A percentile compares a stretch with the other conserved stretches of the same genome.
These are phyloP conservation scores for Cottoperca gobio DNA, from an alignment of 2,797 vertebrate species.

Conservation along the genomic window DNA sequence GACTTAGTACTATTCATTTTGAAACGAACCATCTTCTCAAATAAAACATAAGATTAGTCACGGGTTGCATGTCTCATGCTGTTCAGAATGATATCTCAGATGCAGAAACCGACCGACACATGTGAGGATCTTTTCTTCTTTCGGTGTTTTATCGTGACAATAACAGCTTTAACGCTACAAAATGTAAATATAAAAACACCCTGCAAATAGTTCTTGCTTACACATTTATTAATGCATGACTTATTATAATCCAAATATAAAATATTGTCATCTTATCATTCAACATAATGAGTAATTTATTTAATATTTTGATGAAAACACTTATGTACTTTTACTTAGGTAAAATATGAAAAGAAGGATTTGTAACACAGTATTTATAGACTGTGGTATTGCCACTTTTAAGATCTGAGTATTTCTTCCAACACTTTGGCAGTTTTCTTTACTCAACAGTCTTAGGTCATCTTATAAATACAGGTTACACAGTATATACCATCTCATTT, in stretches of 20 bases:
- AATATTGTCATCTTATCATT: background rate
- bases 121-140: background rate
- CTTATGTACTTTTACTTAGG: background rate
- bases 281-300: background rate
- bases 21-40: constrained; percentile 1
- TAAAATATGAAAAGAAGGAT: background rate
- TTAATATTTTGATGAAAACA: background rate
- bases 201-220: too few species aligned
- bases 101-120: background rate
- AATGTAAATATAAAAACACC: constrained; percentile 3
- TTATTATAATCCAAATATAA: background rate
- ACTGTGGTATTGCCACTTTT: background rate
- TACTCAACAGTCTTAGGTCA: background rate
- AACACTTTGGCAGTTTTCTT: background rate
- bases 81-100: background rate
- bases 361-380: background rate
- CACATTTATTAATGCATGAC: background rate
- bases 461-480: background rate
- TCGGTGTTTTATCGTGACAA: background rate
- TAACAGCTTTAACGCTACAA: background rate
- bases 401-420: background rate
- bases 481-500: background rate
- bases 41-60: background rate
- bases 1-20: background rate
- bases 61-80: background rate